Evolutionary conservation across 2,888 invertebrate genomes (phyloP).

Genomic region (Chorisops tibialis): DNA sequence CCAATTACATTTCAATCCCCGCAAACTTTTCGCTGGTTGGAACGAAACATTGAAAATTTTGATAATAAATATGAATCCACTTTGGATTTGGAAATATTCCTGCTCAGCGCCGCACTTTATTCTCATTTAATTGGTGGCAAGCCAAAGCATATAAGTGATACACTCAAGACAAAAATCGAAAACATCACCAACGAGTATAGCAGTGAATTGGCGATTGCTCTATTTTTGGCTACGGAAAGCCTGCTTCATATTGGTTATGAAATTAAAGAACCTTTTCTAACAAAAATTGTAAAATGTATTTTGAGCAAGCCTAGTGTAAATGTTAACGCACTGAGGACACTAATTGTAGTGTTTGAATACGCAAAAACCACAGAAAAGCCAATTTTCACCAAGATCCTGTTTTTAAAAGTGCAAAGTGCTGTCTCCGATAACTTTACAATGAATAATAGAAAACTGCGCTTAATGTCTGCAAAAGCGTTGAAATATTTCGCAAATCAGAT

Average conservation of each 20-base stretch:
- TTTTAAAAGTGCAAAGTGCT: not conserved
- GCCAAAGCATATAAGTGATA: not conserved
- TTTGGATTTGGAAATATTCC: conserved; percentile 48
- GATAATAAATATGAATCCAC: conserved; percentile 45
- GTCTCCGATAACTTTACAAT: not conserved
- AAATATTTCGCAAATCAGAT: conserved; percentile 59
- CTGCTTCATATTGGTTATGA: not conserved
- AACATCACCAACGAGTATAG: not conserved
- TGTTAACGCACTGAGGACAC: not conserved
- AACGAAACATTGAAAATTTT: conserved; percentile 35
- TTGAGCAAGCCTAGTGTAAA: not conserved
- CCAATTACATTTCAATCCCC: conserved; percentile 57
- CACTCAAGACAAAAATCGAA: not conserved
- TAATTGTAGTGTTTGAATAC: not conserved
- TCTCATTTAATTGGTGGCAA: conserved; percentile 40
- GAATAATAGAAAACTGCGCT: conserved; percentile 61
- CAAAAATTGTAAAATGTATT: not conserved
- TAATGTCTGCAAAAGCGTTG: conserved; percentile 71
- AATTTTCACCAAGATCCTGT: conserved; percentile 2
- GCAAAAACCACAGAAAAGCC: not conserved
- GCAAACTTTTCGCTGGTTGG: not conserved
- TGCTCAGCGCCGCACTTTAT: conserved; percentile 41
- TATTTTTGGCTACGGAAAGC: not conserved
- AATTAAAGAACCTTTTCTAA: not conserved
- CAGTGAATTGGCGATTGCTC: not conserved